Conservation (phyloP, 92 coral and sea anemone species). For the Phenganax subtilis region DNA sequence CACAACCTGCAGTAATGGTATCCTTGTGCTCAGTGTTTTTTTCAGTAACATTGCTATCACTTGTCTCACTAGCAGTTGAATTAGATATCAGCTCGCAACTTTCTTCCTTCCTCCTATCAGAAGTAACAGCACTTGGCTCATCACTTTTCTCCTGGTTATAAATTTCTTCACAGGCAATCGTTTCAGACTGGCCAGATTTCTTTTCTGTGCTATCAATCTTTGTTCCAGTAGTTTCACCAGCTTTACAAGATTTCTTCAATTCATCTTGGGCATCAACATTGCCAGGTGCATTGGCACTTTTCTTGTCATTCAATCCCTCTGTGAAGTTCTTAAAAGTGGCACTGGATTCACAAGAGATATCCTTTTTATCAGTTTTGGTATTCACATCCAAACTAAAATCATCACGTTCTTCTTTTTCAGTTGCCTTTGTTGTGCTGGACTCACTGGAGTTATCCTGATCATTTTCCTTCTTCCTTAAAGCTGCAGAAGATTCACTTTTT, state of each 20-base stretch:
- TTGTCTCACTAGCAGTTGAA: background rate
- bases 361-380: too few species aligned
- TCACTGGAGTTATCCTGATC: too few species aligned
- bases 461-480: background rate
- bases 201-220: background rate
- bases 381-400: too few species aligned
- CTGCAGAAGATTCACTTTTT: background rate
- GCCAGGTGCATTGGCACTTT: too few species aligned
- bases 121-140: background rate
- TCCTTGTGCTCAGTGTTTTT: background rate
- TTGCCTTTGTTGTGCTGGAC: too few species aligned
- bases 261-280: background rate
- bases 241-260: background rate
- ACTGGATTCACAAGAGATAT: too few species aligned
- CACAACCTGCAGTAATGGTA: background rate
- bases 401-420: too few species aligned
- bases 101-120: too few species aligned
- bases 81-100: background rate
- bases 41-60: background rate
- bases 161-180: slow-evolving; percentile 20
- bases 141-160: background rate
- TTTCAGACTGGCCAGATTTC: background rate
- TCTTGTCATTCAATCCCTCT: too few species aligned
- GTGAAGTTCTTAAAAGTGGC: too few species aligned
- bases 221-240: background rate